Percentiles rank a stretch among this genome's conserved stretches.
Conservation (phyloP, 2,797 vertebrate species). For the Synaphobranchus kaupii region DNA sequence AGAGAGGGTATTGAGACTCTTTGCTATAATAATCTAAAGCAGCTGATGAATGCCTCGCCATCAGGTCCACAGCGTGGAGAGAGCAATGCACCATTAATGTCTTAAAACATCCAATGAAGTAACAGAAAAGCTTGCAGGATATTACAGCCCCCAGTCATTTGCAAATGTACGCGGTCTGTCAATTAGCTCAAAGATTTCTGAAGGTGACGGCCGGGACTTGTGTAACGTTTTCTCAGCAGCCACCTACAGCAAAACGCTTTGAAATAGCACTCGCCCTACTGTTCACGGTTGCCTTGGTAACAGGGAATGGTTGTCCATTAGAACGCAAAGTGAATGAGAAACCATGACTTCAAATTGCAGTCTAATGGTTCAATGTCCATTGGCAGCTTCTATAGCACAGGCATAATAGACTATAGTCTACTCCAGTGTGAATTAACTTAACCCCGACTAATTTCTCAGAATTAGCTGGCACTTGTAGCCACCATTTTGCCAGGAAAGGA, state of each 20-base stretch:
- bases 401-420: not conserved
- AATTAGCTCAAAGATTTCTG: too few species aligned
- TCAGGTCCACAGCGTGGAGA: too few species aligned
- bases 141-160: too few species aligned
- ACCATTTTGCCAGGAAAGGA: not conserved
- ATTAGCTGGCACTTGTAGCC: not conserved
- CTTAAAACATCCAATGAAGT: too few species aligned
- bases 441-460: not conserved
- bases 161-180: too few species aligned
- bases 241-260: not conserved
- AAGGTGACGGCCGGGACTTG: not conserved
- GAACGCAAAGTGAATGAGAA: not conserved
- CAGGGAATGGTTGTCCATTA: not conserved
- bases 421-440: not conserved
- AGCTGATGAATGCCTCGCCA: too few species aligned
- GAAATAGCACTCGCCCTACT: not conserved
- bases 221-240: not conserved
- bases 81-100: too few species aligned
- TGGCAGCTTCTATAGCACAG: not conserved
- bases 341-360: not conserved
- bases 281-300: not conserved
- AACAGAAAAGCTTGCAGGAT: too few species aligned
- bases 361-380: not conserved
- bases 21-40: too few species aligned
- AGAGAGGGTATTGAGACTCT: too few species aligned